phyloP scores from a whole-genome alignment of 2,797 vertebrate genomes.

The Rhynchotus rufescens region DNA sequence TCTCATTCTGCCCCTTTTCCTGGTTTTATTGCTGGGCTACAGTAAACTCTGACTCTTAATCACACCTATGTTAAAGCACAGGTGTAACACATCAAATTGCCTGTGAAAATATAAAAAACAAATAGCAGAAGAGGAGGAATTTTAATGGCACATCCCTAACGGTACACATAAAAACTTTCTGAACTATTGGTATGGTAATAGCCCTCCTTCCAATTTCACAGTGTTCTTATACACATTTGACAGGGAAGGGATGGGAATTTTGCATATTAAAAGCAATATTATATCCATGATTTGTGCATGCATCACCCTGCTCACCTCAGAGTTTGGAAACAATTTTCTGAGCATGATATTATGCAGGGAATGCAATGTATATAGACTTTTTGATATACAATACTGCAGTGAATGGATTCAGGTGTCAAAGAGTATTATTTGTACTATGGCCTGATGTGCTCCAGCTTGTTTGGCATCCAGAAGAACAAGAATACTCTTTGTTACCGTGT shows the following conservation, averaged over 20 bases:
- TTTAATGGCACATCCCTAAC: slow-evolving; percentile 17
- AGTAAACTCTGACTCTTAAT: background rate
- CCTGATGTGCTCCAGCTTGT: slow-evolving; percentile 35
- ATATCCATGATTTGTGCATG: background rate
- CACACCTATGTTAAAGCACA: background rate
- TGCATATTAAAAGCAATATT: slow-evolving; percentile 67
- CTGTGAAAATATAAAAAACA: background rate
- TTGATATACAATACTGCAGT: slow-evolving; percentile 37
- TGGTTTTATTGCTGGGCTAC: background rate
- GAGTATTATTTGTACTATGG: slow-evolving; percentile 29
- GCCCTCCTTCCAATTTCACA: slow-evolving; percentile 24
- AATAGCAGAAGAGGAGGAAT: slow-evolving; percentile 18
- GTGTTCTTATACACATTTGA: background rate
- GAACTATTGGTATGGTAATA: slow-evolving; percentile 61
- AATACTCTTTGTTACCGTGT: background rate
- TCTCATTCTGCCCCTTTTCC: background rate
- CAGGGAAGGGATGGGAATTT: slow-evolving; percentile 30
- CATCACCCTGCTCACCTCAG: slow-evolving; percentile 35
- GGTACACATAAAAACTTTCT: slow-evolving; percentile 28
- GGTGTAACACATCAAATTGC: background rate
- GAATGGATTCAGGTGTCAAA: slow-evolving; percentile 44
- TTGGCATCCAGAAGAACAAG: slow-evolving; percentile 31
- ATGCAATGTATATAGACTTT: background rate
- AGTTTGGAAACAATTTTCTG: slow-evolving; percentile 49
- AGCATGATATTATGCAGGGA: slow-evolving; percentile 2